Evolutionary conservation across 2,888 invertebrate species (phyloP).

Genomic region (Diachrysia chrysitis): DNA sequence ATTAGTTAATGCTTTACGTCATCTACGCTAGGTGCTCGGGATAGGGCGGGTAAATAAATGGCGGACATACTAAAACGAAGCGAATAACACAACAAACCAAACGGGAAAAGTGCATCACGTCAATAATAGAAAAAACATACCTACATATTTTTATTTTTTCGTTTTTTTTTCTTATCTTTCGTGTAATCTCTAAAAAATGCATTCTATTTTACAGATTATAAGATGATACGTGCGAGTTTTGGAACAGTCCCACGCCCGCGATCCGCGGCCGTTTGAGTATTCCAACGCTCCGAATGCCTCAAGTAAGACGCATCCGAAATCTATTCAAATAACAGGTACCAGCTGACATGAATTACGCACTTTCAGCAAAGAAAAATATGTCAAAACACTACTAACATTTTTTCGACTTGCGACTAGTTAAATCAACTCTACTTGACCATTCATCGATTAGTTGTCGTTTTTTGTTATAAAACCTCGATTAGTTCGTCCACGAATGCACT

Average conservation of each 20-base stretch:
- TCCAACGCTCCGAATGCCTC: constrained; percentile 73
- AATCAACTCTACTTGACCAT: constrained; percentile 90
- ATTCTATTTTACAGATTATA: constrained; percentile 84
- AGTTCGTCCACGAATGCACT: constrained; percentile 86
- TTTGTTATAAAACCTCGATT: constrained; percentile 82
- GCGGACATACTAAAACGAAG: constrained; percentile 85
- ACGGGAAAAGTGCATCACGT: constrained; percentile 86
- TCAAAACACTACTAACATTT: constrained; percentile 90
- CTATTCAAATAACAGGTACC: constrained; percentile 82
- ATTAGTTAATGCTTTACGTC: constrained; percentile 57
- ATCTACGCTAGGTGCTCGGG: constrained; percentile 79
- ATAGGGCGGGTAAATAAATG: constrained; percentile 75
- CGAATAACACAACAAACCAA: constrained; percentile 84
- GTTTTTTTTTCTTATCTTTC: constrained; percentile 68
- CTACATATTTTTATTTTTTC: constrained; percentile 77
- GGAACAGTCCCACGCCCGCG: constrained; percentile 81
- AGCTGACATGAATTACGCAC: constrained; percentile 90
- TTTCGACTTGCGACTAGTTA: constrained; percentile 89
- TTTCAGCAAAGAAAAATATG: constrained; percentile 90
- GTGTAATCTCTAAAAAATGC: constrained; percentile 82
- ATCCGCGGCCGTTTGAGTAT: constrained; percentile 78
- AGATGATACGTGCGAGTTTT: constrained; percentile 71
- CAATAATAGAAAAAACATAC: constrained; percentile 76
- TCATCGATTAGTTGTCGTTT: constrained; percentile 84
- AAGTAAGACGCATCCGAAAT: constrained; percentile 56